Percentiles rank a stretch among this genome's conserved stretches.
phyloP scores from a whole-genome alignment of 2,113 vertebrate genomes.

The Regulus satrapa region DNA sequence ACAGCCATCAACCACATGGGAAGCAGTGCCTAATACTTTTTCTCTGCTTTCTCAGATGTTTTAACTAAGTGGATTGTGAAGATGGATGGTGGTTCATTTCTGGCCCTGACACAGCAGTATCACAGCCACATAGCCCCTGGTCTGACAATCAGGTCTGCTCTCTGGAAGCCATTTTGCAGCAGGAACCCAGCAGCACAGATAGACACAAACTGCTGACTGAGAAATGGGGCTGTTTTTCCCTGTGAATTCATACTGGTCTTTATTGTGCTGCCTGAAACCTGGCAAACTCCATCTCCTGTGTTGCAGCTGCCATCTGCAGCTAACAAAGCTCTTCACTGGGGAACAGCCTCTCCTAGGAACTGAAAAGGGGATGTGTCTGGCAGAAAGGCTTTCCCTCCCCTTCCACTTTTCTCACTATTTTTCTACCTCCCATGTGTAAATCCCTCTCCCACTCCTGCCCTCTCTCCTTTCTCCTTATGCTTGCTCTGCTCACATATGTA shows the following conservation, averaged over 20 bases:
- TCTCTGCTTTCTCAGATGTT: background rate
- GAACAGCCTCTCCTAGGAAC: background rate
- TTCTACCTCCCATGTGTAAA: background rate
- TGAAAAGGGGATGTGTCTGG: background rate
- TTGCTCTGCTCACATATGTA: background rate
- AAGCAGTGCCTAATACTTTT: background rate
- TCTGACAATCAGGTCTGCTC: fast-evolving
- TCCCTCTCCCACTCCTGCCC: background rate
- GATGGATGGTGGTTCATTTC: background rate
- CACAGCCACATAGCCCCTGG: background rate
- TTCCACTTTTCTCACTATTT: background rate
- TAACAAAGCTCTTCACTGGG: background rate
- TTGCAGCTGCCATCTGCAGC: conserved; percentile 14
- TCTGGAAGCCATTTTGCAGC: background rate
- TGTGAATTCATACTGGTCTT: background rate
- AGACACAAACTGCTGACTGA: background rate
- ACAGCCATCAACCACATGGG: background rate
- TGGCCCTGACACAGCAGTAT: background rate
- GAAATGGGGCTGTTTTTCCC: background rate
- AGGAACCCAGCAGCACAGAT: background rate
- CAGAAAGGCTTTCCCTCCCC: background rate
- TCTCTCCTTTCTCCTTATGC: background rate
- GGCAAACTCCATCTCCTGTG: background rate
- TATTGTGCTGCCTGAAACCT: background rate
- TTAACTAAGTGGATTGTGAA: background rate